Conservation (phyloP, 2,113 vertebrate species). For the Tachysurus fulvidraco region DNA sequence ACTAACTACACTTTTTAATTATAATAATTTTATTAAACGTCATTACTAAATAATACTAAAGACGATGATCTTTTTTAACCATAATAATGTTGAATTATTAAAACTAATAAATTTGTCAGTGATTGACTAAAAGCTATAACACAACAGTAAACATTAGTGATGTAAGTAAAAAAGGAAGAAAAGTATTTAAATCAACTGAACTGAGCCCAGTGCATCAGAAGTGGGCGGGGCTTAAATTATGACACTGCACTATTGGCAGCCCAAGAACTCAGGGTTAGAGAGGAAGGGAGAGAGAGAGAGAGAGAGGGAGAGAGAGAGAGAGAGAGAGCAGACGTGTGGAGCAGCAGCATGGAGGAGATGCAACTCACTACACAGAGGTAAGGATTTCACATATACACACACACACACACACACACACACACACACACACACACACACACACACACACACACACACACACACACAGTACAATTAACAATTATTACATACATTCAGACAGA, state of each 20-base stretch:
- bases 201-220: not conserved
- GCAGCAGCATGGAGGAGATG: not conserved
- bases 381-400: not conserved
- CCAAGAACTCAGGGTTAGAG: not conserved
- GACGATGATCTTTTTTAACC: not conserved
- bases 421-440: conserved; percentile 7
- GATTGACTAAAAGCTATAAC: not conserved
- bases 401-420: conserved; percentile 13
- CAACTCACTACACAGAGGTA: not conserved
- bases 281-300: not conserved
- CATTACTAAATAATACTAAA: not conserved
- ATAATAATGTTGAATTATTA: not conserved
- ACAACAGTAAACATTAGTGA: not conserved
- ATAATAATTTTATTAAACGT: not conserved
- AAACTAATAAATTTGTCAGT: not conserved
- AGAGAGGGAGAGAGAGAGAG: not conserved
- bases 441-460: conserved; percentile 1
- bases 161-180: not conserved
- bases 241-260: not conserved
- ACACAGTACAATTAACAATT: too few relatives aligned
- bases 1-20: not conserved
- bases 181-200: not conserved
- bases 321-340: conserved; percentile 3
- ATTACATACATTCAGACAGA: not conserved
- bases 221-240: not conserved